Evolutionary conservation across 2,888 invertebrate genomes (phyloP).

Genomic region (Phorcus lineatus): DNA sequence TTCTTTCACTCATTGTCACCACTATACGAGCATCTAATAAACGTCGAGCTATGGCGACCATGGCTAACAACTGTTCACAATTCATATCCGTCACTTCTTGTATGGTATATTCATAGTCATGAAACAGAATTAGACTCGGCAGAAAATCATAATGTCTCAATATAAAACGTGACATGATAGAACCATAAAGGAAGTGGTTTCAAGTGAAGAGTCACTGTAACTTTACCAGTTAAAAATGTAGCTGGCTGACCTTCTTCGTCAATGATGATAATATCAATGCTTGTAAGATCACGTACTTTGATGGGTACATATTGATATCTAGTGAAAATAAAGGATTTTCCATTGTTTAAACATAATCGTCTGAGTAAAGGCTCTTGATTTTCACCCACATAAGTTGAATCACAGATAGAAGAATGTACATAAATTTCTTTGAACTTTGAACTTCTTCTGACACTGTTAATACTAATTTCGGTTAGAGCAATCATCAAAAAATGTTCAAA

Average conservation of each 20-base stretch:
- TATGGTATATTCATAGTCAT: too few relatives aligned
- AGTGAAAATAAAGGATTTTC: neutral
- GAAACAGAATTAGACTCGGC: too few relatives aligned
- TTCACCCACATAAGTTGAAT: constrained; percentile 5
- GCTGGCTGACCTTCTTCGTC: neutral
- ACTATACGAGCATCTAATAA: too few relatives aligned
- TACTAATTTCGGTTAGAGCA: neutral
- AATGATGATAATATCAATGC: too few relatives aligned
- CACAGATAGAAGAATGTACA: neutral
- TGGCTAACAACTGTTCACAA: too few relatives aligned
- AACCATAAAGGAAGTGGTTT: neutral
- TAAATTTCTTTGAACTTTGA: neutral
- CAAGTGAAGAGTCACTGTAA: neutral
- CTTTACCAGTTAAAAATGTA: neutral
- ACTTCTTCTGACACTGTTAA: neutral
- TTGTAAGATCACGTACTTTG: neutral
- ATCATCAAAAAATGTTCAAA: neutral
- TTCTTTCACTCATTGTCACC: too few relatives aligned
- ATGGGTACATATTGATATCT: constrained; percentile 5
- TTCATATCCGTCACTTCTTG: too few relatives aligned
- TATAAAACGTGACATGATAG: neutral
- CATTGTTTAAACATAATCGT: neutral
- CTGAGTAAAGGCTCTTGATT: neutral
- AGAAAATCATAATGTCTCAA: too few relatives aligned
- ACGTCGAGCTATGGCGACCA: too few relatives aligned